Base-by-base conservation (phyloP, 2,888 invertebrate species). In the Callinectes sapidus region DNA sequence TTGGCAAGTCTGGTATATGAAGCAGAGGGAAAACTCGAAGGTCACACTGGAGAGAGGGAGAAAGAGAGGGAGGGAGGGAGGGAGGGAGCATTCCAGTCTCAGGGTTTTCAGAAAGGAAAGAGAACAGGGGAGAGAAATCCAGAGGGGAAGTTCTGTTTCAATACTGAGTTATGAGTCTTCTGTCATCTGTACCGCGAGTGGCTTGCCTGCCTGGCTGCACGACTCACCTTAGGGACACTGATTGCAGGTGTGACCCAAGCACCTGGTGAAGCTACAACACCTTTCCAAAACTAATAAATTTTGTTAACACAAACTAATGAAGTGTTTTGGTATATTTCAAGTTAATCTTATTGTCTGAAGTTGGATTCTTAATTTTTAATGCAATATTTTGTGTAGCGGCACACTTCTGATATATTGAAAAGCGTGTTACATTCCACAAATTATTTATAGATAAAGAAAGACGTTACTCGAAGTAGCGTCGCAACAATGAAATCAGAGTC, bases 171-270 rank as follows among this genome's bases (percentile, higher is more conserved):
- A 23, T 81, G 81, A 81, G 81, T 81, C 81, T 81, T 81, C 81
- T 35, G 81, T 81, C 81, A n/a, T 6, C 81, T 81, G 81, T 35
- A 81, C 81, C 81, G 81, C 35, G 13, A 35, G n/a, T 48, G 81
- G 81, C 23, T 61, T 61, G 16, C 23, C 61, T 61, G 61, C 61
- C 61, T 48, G 61, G 61, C 71, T 18, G n/a, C 71, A 81, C 81
- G 81, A 23, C 16, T 81, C 81, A 81, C 81, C 81, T 81, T 35
- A 35, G 32, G 13, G 14, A 16, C 81, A 35, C 35, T 61, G 18
- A 71, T 28, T 71, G 18, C 81, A 35, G 32, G 81, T 35, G 81
- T 35, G 81, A 16, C 81, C 18, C 81, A 35, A 32, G n/a, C 81
- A 35, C 32, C 35, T 81, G 81, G 35, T 32, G 35, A 81, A 16